These are phyloP conservation scores for Brachirus orientalis DNA, from an alignment of 2,113 vertebrate genomes.

Conservation along the genomic window DNA sequence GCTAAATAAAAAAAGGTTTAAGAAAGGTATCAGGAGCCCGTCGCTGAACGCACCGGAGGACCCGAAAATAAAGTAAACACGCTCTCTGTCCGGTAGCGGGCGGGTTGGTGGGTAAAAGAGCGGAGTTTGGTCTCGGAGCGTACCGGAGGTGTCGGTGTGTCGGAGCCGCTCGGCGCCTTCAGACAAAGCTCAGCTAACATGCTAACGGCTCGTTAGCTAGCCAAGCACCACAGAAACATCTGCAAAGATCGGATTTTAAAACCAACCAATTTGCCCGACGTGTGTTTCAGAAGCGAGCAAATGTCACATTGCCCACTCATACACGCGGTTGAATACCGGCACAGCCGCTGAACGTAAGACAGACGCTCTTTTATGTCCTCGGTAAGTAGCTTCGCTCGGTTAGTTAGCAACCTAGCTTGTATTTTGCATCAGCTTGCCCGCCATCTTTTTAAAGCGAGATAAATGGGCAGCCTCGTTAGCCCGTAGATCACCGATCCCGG, in stretches of 20 bases:
- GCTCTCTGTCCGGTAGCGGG: conserved; percentile 49
- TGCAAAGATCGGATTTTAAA: conserved; percentile 1
- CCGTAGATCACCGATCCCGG: not conserved
- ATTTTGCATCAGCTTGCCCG: conserved; percentile 84
- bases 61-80: conserved; percentile 85
- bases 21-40: conserved; percentile 84
- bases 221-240: conserved; percentile 43
- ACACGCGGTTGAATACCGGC: not conserved
- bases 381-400: conserved; percentile 59
- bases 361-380: conserved; percentile 40
- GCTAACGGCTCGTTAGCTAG: conserved; percentile 57
- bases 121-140: not conserved
- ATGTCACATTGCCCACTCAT: not conserved
- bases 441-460: conserved; percentile 91
- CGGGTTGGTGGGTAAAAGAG: conserved; percentile 57
- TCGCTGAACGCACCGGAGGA: conserved; percentile 85
- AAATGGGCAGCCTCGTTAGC: conserved; percentile 54
- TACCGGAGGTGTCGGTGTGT: conserved; percentile 41
- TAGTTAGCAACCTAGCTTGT: conserved; percentile 50
- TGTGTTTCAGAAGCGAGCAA: not conserved
- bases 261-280: fast-evolving
- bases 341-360: conserved; percentile 2
- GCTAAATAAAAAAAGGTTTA: conserved; percentile 88
- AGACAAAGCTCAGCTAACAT: conserved; percentile 83
- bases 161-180: conserved; percentile 84